Conservation (phyloP, 2,888 invertebrate species). For the Vanessa cardui region DNA sequence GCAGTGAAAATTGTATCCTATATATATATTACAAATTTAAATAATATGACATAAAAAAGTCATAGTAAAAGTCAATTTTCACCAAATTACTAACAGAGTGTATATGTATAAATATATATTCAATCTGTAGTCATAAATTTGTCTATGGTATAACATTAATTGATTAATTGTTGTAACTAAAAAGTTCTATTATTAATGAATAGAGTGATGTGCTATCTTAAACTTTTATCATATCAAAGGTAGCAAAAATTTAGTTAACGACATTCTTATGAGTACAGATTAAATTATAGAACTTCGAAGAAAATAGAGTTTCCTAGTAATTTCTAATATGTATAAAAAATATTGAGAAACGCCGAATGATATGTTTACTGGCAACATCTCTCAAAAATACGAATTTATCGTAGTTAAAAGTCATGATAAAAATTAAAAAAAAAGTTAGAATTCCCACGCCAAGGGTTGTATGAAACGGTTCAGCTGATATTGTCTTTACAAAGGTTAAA, state of each 20-base stretch:
- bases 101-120: slow-evolving; percentile 30
- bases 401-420: slow-evolving; percentile 55
- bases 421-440: slow-evolving; percentile 36
- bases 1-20: slow-evolving; percentile 21
- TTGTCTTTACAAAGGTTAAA: background rate
- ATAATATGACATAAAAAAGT: slow-evolving; percentile 35
- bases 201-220: slow-evolving; percentile 3
- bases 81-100: slow-evolving; percentile 46
- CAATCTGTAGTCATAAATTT: slow-evolving; percentile 45
- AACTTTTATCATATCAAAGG: slow-evolving; percentile 17
- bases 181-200: slow-evolving; percentile 14
- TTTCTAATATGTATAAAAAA: slow-evolving; percentile 48
- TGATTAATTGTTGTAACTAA: slow-evolving; percentile 5
- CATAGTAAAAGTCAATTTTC: slow-evolving; percentile 48
- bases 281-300: slow-evolving; percentile 33
- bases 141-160: slow-evolving; percentile 33
- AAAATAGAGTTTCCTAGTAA: slow-evolving; percentile 43
- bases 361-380: slow-evolving; percentile 81
- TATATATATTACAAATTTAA: slow-evolving; percentile 34
- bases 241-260: slow-evolving; percentile 12
- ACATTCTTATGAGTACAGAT: slow-evolving; percentile 45
- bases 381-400: slow-evolving; percentile 76
- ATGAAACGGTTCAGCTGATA: slow-evolving; percentile 31
- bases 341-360: slow-evolving; percentile 79
- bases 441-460: slow-evolving; percentile 43